phyloP scores from a whole-genome alignment of 2,113 vertebrate genomes.

The Penelope pileata region DNA sequence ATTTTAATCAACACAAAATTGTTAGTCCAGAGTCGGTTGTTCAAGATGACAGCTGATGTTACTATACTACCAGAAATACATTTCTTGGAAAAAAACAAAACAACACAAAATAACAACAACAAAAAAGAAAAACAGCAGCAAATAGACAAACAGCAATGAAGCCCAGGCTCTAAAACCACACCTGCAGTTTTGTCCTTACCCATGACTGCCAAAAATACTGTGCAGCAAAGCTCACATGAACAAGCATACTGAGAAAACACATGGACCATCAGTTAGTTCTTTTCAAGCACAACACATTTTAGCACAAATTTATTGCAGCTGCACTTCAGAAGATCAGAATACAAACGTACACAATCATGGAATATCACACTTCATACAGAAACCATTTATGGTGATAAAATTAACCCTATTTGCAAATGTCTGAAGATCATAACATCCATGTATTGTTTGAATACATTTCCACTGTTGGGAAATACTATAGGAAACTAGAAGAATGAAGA shows the following conservation, averaged over 20 bases:
- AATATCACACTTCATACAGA: neutral
- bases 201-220: neutral
- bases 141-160: neutral
- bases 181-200: neutral
- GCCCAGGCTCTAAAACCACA: neutral
- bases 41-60: neutral
- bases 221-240: neutral
- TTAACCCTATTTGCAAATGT: neutral
- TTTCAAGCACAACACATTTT: neutral
- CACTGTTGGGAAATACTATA: neutral
- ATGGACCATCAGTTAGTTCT: fast-evolving
- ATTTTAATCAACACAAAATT: neutral
- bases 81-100: neutral
- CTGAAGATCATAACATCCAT: neutral
- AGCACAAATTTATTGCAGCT: neutral
- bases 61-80: neutral
- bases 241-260: neutral
- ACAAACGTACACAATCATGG: neutral
- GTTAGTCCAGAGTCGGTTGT: neutral
- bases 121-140: neutral
- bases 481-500: neutral
- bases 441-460: neutral
- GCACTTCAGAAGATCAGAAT: neutral
- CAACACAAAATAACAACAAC: neutral
- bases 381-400: neutral